These are phyloP conservation scores for Microctenopoma steveboyesi DNA, from an alignment of 2,797 vertebrate genomes.

Conservation along the genomic window DNA sequence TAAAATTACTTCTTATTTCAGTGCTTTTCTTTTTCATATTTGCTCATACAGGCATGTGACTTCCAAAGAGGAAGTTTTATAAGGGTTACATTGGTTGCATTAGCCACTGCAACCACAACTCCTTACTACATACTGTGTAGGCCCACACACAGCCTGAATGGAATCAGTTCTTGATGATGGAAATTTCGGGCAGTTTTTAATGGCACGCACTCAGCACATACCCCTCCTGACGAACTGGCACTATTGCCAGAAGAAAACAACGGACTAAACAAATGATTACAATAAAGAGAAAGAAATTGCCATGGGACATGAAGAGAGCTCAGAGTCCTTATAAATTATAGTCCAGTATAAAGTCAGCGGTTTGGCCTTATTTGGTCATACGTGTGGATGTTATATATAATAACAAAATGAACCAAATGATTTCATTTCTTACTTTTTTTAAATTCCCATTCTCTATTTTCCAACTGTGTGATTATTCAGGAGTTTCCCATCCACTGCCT, in stretches of 20 bases:
- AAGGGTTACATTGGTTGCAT: conserved; percentile 6
- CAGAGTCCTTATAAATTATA: conserved; percentile 53
- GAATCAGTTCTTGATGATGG: conserved; percentile 33
- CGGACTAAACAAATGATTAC: conserved; percentile 74
- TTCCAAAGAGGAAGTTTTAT: conserved; percentile 16
- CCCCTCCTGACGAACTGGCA: conserved; percentile 55
- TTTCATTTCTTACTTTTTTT: conserved; percentile 28
- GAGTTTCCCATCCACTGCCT: conserved; percentile 27
- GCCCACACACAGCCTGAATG: conserved; percentile 56
- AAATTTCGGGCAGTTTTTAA: conserved; percentile 59
- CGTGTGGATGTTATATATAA: conserved; percentile 14
- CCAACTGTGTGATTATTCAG: conserved; percentile 31
- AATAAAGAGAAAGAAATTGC: conserved; percentile 73
- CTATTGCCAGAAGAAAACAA: conserved; percentile 64
- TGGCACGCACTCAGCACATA: conserved; percentile 36
- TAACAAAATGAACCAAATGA: conserved; percentile 32
- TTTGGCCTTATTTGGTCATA: conserved; percentile 46
- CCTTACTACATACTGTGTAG: conserved; percentile 25
- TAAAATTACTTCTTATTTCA: not conserved
- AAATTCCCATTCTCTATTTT: conserved; percentile 27
- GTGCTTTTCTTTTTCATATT: not conserved
- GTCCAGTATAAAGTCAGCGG: conserved; percentile 23
- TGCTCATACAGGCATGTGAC: not conserved
- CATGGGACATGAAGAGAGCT: conserved; percentile 50
- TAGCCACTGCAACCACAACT: conserved; percentile 36